Base-by-base conservation (phyloP, 1,140 invertebrate genomes). In the Mamestra configurata region DNA sequence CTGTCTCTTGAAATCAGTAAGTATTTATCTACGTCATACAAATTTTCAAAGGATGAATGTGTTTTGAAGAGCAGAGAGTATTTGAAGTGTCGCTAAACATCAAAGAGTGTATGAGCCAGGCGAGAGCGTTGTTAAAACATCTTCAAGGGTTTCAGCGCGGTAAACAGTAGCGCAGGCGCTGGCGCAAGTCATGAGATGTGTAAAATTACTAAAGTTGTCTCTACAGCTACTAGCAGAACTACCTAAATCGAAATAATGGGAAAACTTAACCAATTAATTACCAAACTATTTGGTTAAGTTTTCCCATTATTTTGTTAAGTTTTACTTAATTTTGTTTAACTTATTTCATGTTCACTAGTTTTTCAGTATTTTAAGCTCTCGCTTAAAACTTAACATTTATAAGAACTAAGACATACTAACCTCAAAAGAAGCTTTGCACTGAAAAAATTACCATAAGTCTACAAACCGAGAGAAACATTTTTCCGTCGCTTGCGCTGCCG, bases 61-160 rank as follows among this genome's bases (percentile, higher is more conserved):
- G 81, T 86, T 81, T 79, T 75, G 79, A 83, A 85, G 80, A 75
- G 78, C 55, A 61, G 66, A 70, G 76, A 73, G 72, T 82, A 82
- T 86, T 61, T 86, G 80, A 90, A 91, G 90, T 92, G 90, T 92
- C 92, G 89, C 90, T 83, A 84, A 85, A 93, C 86, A 93, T 94
- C 92, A 94, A 93, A 93, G 90, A 75, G 22, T 81, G 80, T 80
- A 81, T 86, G 82, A 80, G 82, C 86, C 86, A 85, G 86, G 76
- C 82, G 66, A 85, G 84, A 89, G 84, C 86, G 90, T 81, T 93
- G 91, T 91, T 92, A 90, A 92, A 93, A 89, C 86, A 84, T 91
- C 88, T 92, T 93, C 90, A 90, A 94, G 91, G 87, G 91, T 88
- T 89, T 87, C 82, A 83, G 84, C 85, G 86, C 85, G 83, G 90